Conservation (phyloP, 2,797 vertebrate genomes). For the Megaceryle alcyon region DNA sequence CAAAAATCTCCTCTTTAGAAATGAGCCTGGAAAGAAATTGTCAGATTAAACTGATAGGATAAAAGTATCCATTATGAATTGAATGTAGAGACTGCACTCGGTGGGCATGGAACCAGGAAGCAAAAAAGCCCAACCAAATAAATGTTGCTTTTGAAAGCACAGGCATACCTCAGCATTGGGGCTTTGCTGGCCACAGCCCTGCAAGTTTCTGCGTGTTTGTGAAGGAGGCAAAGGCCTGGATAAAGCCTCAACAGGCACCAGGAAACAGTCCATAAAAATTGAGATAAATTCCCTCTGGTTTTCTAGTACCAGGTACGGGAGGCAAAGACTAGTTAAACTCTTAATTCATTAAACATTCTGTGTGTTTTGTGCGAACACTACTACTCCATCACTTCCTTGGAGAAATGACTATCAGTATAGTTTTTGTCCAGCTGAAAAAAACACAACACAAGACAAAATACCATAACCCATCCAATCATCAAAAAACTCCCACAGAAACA, state of each 20-base stretch:
- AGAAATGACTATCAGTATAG: not conserved
- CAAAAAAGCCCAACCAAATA: not conserved
- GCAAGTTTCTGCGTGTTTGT: not conserved
- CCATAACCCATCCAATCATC: not conserved
- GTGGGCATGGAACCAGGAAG: not conserved
- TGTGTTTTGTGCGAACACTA: not conserved
- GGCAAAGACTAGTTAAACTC: not conserved
- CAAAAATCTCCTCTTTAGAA: not conserved
- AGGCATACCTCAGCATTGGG: not conserved
- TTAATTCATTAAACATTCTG: not conserved
- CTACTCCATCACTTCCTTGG: not conserved
- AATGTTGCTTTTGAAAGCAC: not conserved
- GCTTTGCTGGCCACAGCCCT: not conserved
- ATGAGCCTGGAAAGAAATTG: not conserved
- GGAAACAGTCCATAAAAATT: not conserved
- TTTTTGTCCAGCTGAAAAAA: not conserved
- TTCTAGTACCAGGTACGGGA: not conserved
- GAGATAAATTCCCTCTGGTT: not conserved
- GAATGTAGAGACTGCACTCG: not conserved
- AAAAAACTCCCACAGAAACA: not conserved
- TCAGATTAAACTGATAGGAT: not conserved
- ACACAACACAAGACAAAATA: accelerated
- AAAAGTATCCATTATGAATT: not conserved
- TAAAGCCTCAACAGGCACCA: not conserved
- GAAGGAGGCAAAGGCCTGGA: not conserved